Conservation (phyloP, 92 coral and sea anemone species). For the Umimayanthus chanpuru region DNA sequence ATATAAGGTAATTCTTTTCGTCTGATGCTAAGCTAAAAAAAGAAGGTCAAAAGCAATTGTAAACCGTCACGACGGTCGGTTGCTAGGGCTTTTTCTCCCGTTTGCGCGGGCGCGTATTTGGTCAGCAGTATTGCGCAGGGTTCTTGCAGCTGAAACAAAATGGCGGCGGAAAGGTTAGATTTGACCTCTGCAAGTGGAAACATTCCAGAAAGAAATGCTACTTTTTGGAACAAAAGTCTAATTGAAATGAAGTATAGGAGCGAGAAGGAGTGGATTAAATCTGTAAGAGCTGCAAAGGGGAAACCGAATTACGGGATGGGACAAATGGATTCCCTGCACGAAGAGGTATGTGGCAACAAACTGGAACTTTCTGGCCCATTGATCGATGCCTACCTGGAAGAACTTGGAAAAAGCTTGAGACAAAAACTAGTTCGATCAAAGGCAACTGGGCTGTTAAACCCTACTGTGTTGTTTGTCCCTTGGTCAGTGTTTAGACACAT, state of each 20-base stretch:
- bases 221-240: constrained; percentile 34
- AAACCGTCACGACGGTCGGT: constrained; percentile 41
- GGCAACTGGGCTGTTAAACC: background rate
- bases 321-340: constrained; percentile 50
- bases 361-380: constrained; percentile 48
- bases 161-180: constrained; percentile 14
- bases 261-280: constrained; percentile 36
- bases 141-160: background rate
- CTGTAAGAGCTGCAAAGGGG: constrained; percentile 20
- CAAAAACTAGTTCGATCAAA: background rate
- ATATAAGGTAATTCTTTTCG: too few species aligned
- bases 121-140: background rate
- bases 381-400: constrained; percentile 42
- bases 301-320: constrained; percentile 62
- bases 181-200: background rate
- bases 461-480: background rate
- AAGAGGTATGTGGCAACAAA: constrained; percentile 48
- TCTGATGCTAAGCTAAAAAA: too few species aligned
- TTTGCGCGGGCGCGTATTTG: constrained; percentile 44
- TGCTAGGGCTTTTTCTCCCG: constrained; percentile 32
- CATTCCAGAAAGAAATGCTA: constrained; percentile 24
- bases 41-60: too few species aligned
- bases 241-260: constrained; percentile 45
- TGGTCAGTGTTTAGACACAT: background rate
- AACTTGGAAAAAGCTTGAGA: background rate